Base-by-base conservation (phyloP, 2,797 vertebrate species). In the Taenioides sp. region DNA sequence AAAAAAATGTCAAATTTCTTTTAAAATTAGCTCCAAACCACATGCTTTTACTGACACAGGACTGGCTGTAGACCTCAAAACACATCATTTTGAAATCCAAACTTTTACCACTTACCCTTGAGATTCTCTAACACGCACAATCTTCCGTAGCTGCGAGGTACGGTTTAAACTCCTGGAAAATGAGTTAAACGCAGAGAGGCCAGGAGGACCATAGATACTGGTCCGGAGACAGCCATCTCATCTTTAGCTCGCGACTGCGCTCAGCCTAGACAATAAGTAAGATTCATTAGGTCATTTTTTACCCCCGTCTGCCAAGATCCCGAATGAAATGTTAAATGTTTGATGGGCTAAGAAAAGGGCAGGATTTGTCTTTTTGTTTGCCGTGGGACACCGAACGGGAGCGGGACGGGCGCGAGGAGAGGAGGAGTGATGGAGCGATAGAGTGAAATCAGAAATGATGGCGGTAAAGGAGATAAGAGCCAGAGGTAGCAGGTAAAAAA, bases 271-370 rank as follows among this genome's bases (percentile, higher is more conserved):
- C 96, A 97, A 97, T 97, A 96, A 97, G 96, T 91, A 93, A 96
- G 96, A 98, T 98, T 97, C 95, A 98, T 98, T 97, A 95, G 95
- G 92, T 93, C 95, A 97, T 99, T 96, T 97, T 96, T 98, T 97
- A 97, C 95, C 95, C 94, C 95, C 95, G 95, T 96, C 95, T 96
- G 95, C 95, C 95, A 96, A 94, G 94, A 96, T 95, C 95, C 94
- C 95, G 95, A 98, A 98, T 99, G 95, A 98, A 98, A 99, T 98
- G 96, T 95, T 99, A 96, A 99, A 99, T 98, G 96, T 99, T 99
- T 99, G 96, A 98, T 99, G 96, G 96, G 95, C 84, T 94, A 95
- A 92, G 95, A 96, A 96, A 97, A 97, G 96, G 96, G 95, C 95
- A 95, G 94, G 95, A 98, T 98, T 96, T 96, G 95, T 98, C 97